phyloP scores from a whole-genome alignment of 2,888 invertebrate species.

The Hirtodrosophila cameraria region DNA sequence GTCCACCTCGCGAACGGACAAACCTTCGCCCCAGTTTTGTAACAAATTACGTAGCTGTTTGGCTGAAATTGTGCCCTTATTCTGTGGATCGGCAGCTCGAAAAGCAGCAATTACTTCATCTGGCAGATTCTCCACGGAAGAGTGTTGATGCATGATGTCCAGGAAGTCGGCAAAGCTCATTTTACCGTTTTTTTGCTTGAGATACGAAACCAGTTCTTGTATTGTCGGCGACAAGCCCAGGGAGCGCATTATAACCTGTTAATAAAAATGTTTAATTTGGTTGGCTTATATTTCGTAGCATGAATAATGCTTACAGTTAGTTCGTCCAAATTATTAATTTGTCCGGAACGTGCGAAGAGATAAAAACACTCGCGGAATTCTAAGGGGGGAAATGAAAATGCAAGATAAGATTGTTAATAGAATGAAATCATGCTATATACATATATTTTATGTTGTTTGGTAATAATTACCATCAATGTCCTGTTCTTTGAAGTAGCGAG shows the following conservation, averaged over 20 bases:
- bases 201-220: slow-evolving; percentile 93
- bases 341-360: slow-evolving; percentile 94
- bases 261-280: not conserved
- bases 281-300: not conserved
- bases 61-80: slow-evolving; percentile 90
- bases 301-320: slow-evolving; percentile 86
- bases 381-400: slow-evolving; percentile 81
- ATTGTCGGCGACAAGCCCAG: slow-evolving; percentile 97
- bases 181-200: slow-evolving; percentile 92
- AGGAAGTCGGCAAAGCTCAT: slow-evolving; percentile 98
- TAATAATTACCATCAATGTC: slow-evolving; percentile 94
- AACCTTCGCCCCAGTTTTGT: slow-evolving; percentile 95
- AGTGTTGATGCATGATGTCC: slow-evolving; percentile 97
- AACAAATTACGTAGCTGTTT: slow-evolving; percentile 93
- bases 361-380: slow-evolving; percentile 99
- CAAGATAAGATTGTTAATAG: slow-evolving; percentile 38
- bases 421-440: slow-evolving; percentile 51
- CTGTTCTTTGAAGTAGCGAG: slow-evolving; percentile 96
- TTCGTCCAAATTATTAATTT: slow-evolving; percentile 94
- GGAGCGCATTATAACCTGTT: slow-evolving; percentile 93
- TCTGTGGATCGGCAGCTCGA: slow-evolving; percentile 91
- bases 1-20: slow-evolving; percentile 91
- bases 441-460: not conserved
- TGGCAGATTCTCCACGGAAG: slow-evolving; percentile 85
- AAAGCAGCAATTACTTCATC: slow-evolving; percentile 93